A percentile compares a stretch with the other conserved stretches of the same genome.
Conservation (phyloP, 2,113 vertebrate species). For the Corythoichthys haematopterus region DNA sequence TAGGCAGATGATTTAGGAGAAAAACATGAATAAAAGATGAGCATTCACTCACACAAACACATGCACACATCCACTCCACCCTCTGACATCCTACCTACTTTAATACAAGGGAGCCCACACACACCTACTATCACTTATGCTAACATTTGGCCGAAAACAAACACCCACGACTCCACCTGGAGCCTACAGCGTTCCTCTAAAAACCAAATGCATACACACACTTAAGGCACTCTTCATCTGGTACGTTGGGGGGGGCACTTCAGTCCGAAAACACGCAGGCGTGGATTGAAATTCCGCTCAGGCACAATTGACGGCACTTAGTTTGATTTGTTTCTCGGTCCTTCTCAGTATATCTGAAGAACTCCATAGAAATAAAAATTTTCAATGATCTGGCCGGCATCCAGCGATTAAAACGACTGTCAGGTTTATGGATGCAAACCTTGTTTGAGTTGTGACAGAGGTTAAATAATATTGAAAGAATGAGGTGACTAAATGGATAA, state of each 20-base stretch:
- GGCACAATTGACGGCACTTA: conserved; percentile 57
- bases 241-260: conserved; percentile 12
- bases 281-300: conserved; percentile 58
- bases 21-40: conserved; percentile 33
- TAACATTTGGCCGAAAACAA: conserved; percentile 46
- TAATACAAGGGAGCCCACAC: conserved; percentile 21
- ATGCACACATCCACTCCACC: conserved; percentile 23
- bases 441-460: conserved; percentile 6
- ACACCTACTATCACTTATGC: conserved; percentile 38
- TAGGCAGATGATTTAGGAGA: conserved; percentile 32
- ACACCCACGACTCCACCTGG: conserved; percentile 36
- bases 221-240: conserved; percentile 11
- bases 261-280: conserved; percentile 15
- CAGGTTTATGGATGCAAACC: not conserved
- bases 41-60: conserved; percentile 18
- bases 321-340: conserved; percentile 56
- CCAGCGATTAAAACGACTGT: conserved; percentile 28
- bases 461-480: not conserved
- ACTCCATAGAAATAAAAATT: conserved; percentile 24
- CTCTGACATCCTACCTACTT: conserved; percentile 23
- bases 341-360: conserved; percentile 19
- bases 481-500: not conserved
- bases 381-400: conserved; percentile 28
- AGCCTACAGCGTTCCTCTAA: conserved; percentile 37
- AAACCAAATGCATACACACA: conserved; percentile 38